Conservation (phyloP, 2,113 vertebrate genomes). For the Phylloscopus whistleri region DNA sequence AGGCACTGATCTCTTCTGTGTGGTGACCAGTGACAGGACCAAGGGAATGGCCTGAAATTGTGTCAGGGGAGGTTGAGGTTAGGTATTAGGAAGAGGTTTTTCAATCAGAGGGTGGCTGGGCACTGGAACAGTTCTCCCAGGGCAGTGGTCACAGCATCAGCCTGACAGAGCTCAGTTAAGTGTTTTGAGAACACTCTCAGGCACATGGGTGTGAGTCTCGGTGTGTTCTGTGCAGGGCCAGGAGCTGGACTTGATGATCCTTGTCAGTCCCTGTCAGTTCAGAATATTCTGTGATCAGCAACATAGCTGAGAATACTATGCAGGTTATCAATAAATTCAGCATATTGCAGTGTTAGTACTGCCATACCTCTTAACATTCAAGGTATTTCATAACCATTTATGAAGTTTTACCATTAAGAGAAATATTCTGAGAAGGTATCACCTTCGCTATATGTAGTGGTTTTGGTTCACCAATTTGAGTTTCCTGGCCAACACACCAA, state of each 20-base stretch:
- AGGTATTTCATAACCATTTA: not conserved
- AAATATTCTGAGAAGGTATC: not conserved
- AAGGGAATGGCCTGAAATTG: not conserved
- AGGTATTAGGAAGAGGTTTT: not conserved
- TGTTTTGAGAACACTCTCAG: not conserved
- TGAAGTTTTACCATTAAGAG: not conserved
- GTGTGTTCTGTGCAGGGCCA: not conserved
- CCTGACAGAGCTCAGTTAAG: not conserved
- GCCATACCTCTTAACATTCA: not conserved
- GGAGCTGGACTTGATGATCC: not conserved
- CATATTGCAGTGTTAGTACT: not conserved
- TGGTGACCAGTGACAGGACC: too few relatives aligned
- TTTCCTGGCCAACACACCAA: not conserved
- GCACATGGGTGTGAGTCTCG: not conserved
- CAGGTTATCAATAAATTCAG: not conserved
- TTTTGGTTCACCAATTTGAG: not conserved
- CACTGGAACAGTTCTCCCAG: not conserved
- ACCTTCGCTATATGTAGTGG: not conserved
- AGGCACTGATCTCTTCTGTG: not conserved
- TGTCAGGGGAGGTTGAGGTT: not conserved
- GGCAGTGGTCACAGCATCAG: not conserved
- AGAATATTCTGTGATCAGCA: not conserved
- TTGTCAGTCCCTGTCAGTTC: not conserved
- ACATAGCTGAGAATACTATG: not conserved
- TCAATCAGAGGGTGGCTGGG: not conserved